A percentile compares a stretch with the other conserved stretches of the same genome.
Evolutionary conservation across 2,888 invertebrate species (phyloP).

Genomic region (Callyntrura sp.): DNA sequence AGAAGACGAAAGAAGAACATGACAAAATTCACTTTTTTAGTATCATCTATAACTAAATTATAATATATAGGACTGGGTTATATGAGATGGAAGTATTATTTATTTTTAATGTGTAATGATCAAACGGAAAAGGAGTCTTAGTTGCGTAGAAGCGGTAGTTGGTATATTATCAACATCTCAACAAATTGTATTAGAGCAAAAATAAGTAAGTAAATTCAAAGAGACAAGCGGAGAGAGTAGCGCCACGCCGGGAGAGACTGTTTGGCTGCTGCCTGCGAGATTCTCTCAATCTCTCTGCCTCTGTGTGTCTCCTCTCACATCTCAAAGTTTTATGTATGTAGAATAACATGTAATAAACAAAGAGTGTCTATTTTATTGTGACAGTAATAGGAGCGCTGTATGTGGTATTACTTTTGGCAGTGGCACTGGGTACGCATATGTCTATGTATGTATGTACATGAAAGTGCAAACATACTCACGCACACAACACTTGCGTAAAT

Average conservation of each 20-base stretch:
- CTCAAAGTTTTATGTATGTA: conserved; percentile 46
- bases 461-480: not conserved
- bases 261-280: conserved; percentile 40
- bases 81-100: conserved; percentile 15
- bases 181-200: conserved; percentile 33
- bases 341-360: conserved; percentile 46
- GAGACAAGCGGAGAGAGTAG: conserved; percentile 1
- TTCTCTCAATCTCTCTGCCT: not conserved
- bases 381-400: conserved; percentile 62
- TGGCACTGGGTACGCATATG: not conserved
- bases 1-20: not conserved
- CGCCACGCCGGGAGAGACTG: not conserved
- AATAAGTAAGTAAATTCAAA: conserved; percentile 28
- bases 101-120: conserved; percentile 41
- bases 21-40: conserved; percentile 20
- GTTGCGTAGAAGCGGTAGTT: not conserved
- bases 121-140: not conserved
- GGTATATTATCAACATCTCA: conserved; percentile 4
- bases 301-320: conserved; percentile 1
- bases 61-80: not conserved
- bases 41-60: conserved; percentile 8
- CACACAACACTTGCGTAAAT: not conserved
- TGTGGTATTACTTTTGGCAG: conserved; percentile 24
- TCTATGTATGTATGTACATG: no score
- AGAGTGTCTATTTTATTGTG: conserved; percentile 50